A percentile compares a stretch with the other conserved stretches of the same genome.
These are phyloP conservation scores for Tetrapedia diversipes DNA, from an alignment of 2,888 invertebrate genomes.

Conservation along the genomic window DNA sequence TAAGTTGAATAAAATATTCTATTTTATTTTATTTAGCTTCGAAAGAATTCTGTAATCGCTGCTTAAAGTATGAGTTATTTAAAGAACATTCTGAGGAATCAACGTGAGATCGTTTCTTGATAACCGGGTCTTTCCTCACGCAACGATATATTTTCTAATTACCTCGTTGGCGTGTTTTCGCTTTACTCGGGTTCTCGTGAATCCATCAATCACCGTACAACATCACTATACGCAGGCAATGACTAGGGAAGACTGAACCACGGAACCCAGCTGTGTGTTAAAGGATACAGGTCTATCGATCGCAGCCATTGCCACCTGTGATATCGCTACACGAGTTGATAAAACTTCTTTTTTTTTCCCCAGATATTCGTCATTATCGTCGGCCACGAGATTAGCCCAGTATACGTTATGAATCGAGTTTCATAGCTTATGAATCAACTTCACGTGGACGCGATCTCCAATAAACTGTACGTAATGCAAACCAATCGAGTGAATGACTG, in stretches of 20 bases:
- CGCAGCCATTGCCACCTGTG: conserved; percentile 20
- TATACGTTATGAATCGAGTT: background rate
- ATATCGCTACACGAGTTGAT: conserved; percentile 30
- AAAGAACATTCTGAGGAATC: too few species aligned
- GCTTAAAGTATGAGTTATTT: too few species aligned
- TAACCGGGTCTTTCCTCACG: too few species aligned
- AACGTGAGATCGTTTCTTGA: too few species aligned
- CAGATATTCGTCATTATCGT: background rate
- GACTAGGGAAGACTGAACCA: background rate
- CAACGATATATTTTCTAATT: background rate
- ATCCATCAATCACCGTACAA: background rate
- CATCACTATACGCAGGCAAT: background rate
- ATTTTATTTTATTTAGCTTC: too few species aligned
- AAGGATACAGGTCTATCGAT: conserved; percentile 46
- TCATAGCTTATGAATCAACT: too few species aligned
- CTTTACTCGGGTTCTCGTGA: background rate
- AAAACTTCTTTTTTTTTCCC: conserved; percentile 39
- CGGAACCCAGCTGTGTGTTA: background rate
- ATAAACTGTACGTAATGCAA: too few species aligned
- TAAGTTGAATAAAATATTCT: too few species aligned
- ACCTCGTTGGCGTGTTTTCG: background rate
- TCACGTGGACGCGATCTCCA: background rate
- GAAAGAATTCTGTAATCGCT: background rate
- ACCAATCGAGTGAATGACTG: too few species aligned
- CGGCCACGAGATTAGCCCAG: background rate